Evolutionary conservation across 2,797 vertebrate genomes (phyloP).

Genomic region (Sebastiscus tertius): DNA sequence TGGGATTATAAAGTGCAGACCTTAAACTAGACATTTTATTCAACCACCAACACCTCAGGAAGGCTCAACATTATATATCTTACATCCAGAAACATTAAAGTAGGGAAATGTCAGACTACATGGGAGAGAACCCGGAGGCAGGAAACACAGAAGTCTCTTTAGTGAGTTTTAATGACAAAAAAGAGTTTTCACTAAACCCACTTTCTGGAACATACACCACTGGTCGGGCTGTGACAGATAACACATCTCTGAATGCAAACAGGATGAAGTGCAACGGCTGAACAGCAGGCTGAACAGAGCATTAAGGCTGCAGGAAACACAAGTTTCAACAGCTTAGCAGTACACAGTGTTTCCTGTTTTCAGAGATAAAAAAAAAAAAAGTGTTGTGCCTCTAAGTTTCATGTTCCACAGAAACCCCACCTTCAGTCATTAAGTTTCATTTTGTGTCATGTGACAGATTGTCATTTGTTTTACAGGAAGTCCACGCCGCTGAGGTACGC

Average conservation of each 20-base stretch:
- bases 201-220: neutral
- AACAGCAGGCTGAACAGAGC: neutral
- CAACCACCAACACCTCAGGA: neutral
- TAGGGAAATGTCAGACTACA: neutral
- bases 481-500: constrained; percentile 88
- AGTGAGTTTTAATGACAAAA: too few species aligned
- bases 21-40: neutral
- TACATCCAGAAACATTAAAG: neutral
- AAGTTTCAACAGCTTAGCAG: neutral
- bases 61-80: neutral
- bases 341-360: neutral
- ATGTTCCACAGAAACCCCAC: neutral
- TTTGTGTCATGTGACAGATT: neutral
- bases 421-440: neutral
- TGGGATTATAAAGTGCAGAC: neutral
- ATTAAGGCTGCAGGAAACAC: neutral
- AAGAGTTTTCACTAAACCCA: too few species aligned
- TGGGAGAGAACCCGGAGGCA: neutral
- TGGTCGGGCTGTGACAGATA: neutral
- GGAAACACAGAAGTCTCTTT: neutral
- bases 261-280: too few species aligned
- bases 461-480: constrained; percentile 77
- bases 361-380: neutral
- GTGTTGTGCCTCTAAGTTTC: neutral
- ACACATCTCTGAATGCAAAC: neutral